Percentiles rank a stretch among this genome's conserved stretches.
phyloP scores from a whole-genome alignment of 2,888 invertebrate genomes.

The Mesochorus sp. region DNA sequence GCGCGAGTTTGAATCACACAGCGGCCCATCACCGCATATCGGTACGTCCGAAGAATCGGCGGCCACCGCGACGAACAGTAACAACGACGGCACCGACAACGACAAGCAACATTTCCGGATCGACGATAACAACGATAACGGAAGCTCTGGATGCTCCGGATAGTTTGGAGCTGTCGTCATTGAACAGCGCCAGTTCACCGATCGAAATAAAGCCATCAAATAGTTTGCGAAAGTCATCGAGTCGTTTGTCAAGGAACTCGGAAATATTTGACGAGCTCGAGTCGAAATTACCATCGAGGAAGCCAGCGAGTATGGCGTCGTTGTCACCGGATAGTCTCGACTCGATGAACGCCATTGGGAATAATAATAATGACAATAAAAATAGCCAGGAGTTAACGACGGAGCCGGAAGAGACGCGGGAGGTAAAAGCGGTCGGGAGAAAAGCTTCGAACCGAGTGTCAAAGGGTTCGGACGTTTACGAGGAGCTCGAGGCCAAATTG shows the following conservation, averaged over 20 bases:
- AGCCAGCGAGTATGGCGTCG: constrained; percentile 70
- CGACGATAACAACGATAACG: constrained; percentile 70
- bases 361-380: too few relatives aligned
- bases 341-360: constrained; percentile 62
- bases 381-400: constrained; percentile 35
- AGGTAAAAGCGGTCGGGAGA: constrained; percentile 65
- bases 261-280: constrained; percentile 78
- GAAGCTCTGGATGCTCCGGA: constrained; percentile 71
- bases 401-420: constrained; percentile 65
- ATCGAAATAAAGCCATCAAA: constrained; percentile 63
- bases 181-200: constrained; percentile 66
- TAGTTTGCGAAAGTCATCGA: constrained; percentile 75
- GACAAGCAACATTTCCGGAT: constrained; percentile 57
- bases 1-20: constrained; percentile 76
- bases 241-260: constrained; percentile 74
- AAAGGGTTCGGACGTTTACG: constrained; percentile 74
- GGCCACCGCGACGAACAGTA: constrained; percentile 75
- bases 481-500: constrained; percentile 71
- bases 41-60: constrained; percentile 79
- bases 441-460: constrained; percentile 71
- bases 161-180: constrained; percentile 68
- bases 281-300: constrained; percentile 68
- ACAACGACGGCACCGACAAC: constrained; percentile 60
- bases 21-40: constrained; percentile 80
- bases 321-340: constrained; percentile 80